Evolutionary conservation across 2,888 invertebrate genomes (phyloP).

Genomic region (Cremastobaeus sp.): DNA sequence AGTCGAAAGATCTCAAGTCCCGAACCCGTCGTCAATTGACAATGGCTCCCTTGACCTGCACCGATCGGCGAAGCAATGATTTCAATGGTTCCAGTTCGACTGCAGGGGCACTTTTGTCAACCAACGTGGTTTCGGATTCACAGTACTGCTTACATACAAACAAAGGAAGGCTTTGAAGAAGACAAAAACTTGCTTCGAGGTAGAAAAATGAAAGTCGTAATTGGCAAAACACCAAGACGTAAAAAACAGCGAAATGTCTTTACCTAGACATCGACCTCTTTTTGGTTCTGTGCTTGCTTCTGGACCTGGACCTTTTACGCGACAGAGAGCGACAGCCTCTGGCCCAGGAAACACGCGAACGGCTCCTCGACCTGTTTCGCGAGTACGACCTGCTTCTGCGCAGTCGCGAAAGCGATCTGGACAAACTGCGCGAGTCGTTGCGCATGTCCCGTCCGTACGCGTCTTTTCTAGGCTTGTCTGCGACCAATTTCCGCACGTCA

Average conservation of each 20-base stretch:
- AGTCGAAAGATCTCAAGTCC: no score
- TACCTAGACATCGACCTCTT: conserved; percentile 60
- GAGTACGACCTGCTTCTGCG: conserved; percentile 72
- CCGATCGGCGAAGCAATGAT: no score
- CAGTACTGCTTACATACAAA: neutral
- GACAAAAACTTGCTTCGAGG: neutral
- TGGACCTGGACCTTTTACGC: conserved; percentile 69
- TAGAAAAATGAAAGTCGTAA: neutral
- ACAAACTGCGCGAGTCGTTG: conserved; percentile 67
- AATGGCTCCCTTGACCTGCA: no score
- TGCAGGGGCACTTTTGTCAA: no score
- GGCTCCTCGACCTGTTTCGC: conserved; percentile 67
- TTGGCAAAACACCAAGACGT: neutral
- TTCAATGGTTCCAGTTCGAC: no score
- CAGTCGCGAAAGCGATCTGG: conserved; percentile 67
- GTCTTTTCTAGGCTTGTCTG: conserved; percentile 86
- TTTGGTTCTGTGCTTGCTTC: conserved; percentile 68
- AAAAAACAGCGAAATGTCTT: neutral
- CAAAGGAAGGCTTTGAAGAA: neutral
- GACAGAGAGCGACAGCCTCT: conserved; percentile 68
- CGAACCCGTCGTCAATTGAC: no score
- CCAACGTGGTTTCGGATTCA: no score
- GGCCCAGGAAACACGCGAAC: conserved; percentile 73
- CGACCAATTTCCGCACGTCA: conserved; percentile 88
- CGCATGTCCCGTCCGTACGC: conserved; percentile 87